Evolutionary conservation across 2,113 vertebrate species (phyloP).

Genomic region (Anoplopoma fimbria): DNA sequence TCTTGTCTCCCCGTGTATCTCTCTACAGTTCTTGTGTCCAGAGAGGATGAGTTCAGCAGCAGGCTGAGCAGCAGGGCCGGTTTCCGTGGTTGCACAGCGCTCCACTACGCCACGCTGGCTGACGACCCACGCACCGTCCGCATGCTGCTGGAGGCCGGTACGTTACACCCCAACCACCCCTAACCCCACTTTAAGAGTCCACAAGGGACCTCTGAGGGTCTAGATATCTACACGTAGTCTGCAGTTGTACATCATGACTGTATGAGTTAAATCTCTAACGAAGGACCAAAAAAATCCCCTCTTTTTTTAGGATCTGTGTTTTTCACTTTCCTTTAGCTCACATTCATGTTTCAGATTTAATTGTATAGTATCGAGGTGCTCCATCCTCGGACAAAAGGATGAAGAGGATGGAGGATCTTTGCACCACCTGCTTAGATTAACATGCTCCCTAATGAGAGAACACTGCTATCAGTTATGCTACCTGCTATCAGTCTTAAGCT

Average conservation of each 20-base stretch:
- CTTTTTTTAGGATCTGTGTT: background rate
- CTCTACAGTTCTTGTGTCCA: slow-evolving; percentile 89
- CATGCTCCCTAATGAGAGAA: background rate
- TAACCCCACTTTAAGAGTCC: background rate
- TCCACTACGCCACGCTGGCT: slow-evolving; percentile 93
- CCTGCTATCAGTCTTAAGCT: background rate
- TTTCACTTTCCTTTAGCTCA: background rate
- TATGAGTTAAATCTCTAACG: background rate
- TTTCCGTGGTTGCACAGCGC: slow-evolving; percentile 92
- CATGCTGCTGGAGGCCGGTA: slow-evolving; percentile 91
- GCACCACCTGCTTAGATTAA: background rate
- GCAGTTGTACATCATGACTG: background rate
- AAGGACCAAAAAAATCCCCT: too few relatives aligned
- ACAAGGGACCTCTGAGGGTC: background rate
- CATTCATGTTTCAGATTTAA: background rate
- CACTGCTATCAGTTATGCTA: background rate
- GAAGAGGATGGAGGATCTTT: background rate
- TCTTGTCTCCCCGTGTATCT: background rate
- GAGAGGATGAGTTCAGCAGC: slow-evolving; percentile 96
- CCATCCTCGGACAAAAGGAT: background rate
- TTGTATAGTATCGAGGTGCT: background rate
- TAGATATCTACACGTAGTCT: background rate
- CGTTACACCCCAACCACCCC: slow-evolving; percentile 9
- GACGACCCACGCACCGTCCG: slow-evolving; percentile 86
- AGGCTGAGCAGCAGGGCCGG: slow-evolving; percentile 92